Conservation (phyloP, 2,888 invertebrate genomes). For the Phrixothrix hirtus region DNA sequence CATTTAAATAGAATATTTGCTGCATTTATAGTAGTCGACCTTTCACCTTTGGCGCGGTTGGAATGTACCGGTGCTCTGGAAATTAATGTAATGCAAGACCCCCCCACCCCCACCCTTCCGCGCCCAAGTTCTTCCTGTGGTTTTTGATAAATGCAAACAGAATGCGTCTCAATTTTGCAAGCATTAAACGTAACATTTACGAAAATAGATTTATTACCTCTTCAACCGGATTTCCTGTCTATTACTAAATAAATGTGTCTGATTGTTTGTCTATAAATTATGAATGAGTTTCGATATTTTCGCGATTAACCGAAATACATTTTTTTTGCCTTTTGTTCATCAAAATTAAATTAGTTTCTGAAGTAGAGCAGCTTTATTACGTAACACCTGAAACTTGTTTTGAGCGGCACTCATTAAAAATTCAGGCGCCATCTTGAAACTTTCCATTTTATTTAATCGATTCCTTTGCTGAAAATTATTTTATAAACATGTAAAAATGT, state of each 20-base stretch:
- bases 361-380: neutral
- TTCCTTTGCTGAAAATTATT: too few species aligned
- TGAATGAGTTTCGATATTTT: neutral
- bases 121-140: too few species aligned
- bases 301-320: neutral
- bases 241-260: slow-evolving; percentile 19
- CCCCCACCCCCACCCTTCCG: neutral
- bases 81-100: slow-evolving; percentile 9
- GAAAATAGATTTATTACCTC: slow-evolving; percentile 28
- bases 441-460: too few species aligned
- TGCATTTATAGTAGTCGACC: slow-evolving; percentile 4
- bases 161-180: neutral
- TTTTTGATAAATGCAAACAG: neutral
- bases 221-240: slow-evolving; percentile 29
- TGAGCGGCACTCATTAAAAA: neutral
- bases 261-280: slow-evolving; percentile 11
- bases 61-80: slow-evolving; percentile 7
- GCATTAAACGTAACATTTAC: slow-evolving; percentile 13
- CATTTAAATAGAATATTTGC: slow-evolving; percentile 13
- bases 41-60: slow-evolving; percentile 4
- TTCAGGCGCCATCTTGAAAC: too few species aligned
- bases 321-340: neutral
- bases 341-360: too few species aligned
- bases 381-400: neutral
- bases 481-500: too few species aligned